Conservation (phyloP, 2,113 vertebrate genomes). For the Passer montanus region DNA sequence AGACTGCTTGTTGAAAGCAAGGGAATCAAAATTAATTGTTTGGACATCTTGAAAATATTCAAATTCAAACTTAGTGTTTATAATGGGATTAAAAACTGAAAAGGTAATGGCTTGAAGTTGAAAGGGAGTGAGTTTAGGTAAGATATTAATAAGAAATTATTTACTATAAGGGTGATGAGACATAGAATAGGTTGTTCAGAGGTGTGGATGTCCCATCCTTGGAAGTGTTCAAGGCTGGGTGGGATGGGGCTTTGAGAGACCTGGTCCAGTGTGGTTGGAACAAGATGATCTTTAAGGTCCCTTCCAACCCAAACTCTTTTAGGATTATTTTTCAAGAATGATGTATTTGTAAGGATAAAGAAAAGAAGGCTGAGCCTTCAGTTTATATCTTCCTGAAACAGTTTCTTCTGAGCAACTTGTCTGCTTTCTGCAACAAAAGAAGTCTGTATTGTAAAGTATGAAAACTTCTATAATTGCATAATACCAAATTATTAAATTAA, state of each 20-base stretch:
- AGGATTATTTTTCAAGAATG: background rate
- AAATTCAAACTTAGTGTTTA: background rate
- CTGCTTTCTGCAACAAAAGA: background rate
- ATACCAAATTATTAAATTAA: background rate
- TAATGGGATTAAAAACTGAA: background rate
- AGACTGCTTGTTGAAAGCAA: background rate
- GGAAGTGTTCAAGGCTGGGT: background rate
- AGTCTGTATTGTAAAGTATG: background rate
- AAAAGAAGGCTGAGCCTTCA: background rate
- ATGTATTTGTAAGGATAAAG: background rate
- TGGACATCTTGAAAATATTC: background rate
- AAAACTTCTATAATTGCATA: background rate
- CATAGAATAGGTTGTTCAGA: background rate
- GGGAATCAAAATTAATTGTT: background rate
- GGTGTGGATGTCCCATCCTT: background rate
- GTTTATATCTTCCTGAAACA: background rate
- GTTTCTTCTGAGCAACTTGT: background rate
- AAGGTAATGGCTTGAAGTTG: background rate
- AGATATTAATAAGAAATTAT: background rate
- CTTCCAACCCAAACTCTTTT: background rate
- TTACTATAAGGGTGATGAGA: background rate
- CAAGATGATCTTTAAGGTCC: background rate
- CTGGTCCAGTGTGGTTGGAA: background rate
- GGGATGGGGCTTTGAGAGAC: background rate
- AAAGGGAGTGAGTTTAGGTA: background rate